Conservation (phyloP, 2,888 invertebrate genomes). For the Morpho deidamia region DNA sequence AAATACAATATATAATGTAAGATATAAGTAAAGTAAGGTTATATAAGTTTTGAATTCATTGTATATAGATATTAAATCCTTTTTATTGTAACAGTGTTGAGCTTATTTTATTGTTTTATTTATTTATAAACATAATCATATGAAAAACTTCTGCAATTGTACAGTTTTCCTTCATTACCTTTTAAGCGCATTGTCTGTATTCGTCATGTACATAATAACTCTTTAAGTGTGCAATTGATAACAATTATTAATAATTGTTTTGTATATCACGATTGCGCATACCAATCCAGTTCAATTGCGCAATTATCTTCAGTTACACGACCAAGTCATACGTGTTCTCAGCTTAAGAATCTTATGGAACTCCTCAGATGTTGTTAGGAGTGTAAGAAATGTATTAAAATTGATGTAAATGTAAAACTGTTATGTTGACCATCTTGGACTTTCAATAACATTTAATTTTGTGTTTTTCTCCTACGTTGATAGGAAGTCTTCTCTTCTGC, state of each 20-base stretch:
- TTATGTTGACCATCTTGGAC: too few species aligned
- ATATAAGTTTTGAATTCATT: too few species aligned
- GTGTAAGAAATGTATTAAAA: neutral
- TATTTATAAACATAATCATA: too few species aligned
- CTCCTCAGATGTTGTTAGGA: neutral
- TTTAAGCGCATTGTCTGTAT: conserved; percentile 1
- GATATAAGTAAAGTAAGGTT: too few species aligned
- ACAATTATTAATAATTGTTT: conserved; percentile 24
- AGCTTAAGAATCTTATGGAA: neutral
- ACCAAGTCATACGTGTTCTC: neutral
- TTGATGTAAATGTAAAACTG: too few species aligned
- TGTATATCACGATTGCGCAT: conserved; percentile 23
- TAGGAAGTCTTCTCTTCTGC: too few species aligned
- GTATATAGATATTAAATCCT: too few species aligned
- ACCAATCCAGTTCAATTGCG: conserved; percentile 23
- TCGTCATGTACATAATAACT: conserved; percentile 13
- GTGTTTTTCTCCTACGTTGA: too few species aligned
- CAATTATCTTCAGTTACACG: conserved; percentile 17
- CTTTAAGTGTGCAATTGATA: conserved; percentile 23
- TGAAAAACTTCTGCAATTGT: neutral
- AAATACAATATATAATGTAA: too few species aligned
- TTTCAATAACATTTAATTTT: too few species aligned
- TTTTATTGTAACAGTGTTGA: too few species aligned
- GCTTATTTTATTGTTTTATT: neutral
- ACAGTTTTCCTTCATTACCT: neutral